These are phyloP conservation scores for Ctenopoma kingsleyae DNA, from an alignment of 2,797 vertebrate species.

Conservation along the genomic window DNA sequence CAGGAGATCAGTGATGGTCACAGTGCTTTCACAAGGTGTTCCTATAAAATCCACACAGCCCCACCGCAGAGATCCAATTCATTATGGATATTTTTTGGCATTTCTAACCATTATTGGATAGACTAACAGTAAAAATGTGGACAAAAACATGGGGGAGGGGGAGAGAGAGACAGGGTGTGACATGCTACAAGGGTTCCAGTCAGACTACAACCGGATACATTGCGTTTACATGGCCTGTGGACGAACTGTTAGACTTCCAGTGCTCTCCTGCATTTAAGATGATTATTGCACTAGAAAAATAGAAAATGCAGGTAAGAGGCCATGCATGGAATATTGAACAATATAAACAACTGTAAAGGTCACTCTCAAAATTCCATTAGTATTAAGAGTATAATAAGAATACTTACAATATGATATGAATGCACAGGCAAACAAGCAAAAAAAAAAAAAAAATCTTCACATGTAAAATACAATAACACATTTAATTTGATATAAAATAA, in stretches of 20 bases:
- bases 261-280: too few relatives aligned
- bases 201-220: too few relatives aligned
- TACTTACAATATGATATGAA: not conserved
- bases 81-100: slow-evolving; percentile 31
- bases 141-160: too few relatives aligned
- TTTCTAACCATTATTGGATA: slow-evolving; percentile 57
- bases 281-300: slow-evolving; percentile 34
- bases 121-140: too few relatives aligned
- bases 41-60: slow-evolving; percentile 53
- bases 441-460: too few relatives aligned
- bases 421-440: not conserved
- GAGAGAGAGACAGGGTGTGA: too few relatives aligned
- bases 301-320: slow-evolving; percentile 15
- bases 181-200: too few relatives aligned
- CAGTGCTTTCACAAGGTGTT: slow-evolving; percentile 19
- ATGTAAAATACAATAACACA: not conserved
- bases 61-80: slow-evolving; percentile 52
- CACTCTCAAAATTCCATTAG: slow-evolving; percentile 20
- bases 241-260: too few relatives aligned
- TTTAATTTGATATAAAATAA: not conserved
- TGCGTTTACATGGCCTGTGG: too few relatives aligned
- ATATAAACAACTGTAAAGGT: slow-evolving; percentile 38
- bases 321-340: slow-evolving; percentile 48
- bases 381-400: slow-evolving; percentile 23
- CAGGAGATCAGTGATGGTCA: slow-evolving; percentile 38